These are phyloP conservation scores for Nycticryphes semicollaris DNA, from an alignment of 2,113 vertebrate genomes.

Conservation along the genomic window DNA sequence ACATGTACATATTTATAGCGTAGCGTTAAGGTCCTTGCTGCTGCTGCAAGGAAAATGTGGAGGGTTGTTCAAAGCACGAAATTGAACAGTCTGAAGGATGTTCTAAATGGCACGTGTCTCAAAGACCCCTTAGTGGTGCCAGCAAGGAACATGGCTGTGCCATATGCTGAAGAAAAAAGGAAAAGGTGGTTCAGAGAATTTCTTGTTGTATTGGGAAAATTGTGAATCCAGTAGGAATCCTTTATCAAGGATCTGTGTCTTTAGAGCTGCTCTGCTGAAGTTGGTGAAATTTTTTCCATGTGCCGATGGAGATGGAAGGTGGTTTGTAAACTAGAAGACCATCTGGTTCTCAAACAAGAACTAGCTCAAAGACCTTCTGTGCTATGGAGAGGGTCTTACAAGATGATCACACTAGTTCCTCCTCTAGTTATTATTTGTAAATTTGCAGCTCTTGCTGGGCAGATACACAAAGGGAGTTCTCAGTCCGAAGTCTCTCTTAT, in stretches of 20 bases:
- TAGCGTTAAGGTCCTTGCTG: neutral
- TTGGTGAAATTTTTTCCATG: neutral
- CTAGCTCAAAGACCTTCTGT: neutral
- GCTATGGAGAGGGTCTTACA: neutral
- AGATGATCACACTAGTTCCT: neutral
- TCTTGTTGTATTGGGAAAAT: neutral
- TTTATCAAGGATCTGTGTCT: neutral
- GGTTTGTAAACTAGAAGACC: neutral
- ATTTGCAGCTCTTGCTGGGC: neutral
- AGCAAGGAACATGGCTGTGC: neutral
- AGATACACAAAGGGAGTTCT: neutral
- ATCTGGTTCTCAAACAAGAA: neutral
- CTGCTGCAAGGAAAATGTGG: neutral
- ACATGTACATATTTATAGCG: neutral
- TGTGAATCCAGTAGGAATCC: neutral
- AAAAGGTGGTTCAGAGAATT: neutral
- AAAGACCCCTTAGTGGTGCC: neutral
- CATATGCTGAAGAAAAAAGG: neutral
- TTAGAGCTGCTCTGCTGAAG: neutral
- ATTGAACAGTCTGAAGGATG: neutral
- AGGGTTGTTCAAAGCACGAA: neutral
- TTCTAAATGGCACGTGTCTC: fast-evolving
- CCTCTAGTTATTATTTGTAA: neutral
- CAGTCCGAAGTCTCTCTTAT: neutral
- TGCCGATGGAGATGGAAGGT: neutral